phyloP scores from a whole-genome alignment of 2,888 invertebrate species.

The Minunthozetes semirufus region DNA sequence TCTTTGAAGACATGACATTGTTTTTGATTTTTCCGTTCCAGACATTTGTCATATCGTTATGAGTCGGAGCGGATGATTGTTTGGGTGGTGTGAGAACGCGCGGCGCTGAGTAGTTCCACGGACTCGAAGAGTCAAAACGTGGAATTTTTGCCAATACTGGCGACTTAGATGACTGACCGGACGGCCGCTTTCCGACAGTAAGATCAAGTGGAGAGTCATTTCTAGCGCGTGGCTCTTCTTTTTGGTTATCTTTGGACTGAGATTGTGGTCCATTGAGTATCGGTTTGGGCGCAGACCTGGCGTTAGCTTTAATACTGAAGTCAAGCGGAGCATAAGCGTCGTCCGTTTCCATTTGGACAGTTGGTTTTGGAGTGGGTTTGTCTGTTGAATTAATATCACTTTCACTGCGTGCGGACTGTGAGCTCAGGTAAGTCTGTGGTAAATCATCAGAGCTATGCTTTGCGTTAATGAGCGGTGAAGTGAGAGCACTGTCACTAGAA shows the following conservation, averaged over 20 bases:
- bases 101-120: slow-evolving; percentile 40
- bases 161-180: slow-evolving; percentile 27
- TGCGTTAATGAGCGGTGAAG: background rate
- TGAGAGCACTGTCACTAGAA: slow-evolving; percentile 20
- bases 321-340: slow-evolving; percentile 51
- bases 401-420: slow-evolving; percentile 8
- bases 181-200: slow-evolving; percentile 54
- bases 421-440: slow-evolving; percentile 12
- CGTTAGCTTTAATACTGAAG: slow-evolving; percentile 65
- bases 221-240: slow-evolving; percentile 47
- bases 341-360: slow-evolving; percentile 5
- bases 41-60: slow-evolving; percentile 36
- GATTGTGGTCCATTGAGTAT: slow-evolving; percentile 35
- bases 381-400: slow-evolving; percentile 10
- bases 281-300: slow-evolving; percentile 44
- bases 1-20: slow-evolving; percentile 30
- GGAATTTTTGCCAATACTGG: slow-evolving; percentile 37
- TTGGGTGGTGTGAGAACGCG: slow-evolving; percentile 36
- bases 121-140: slow-evolving; percentile 38
- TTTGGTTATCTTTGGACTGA: slow-evolving; percentile 53
- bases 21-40: slow-evolving; percentile 40
- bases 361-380: background rate
- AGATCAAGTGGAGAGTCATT: slow-evolving; percentile 67
- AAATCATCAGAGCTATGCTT: background rate
- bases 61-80: background rate